A percentile compares a stretch with the other conserved stretches of the same genome.
Conservation (phyloP, 1,140 invertebrate species). For the Bombus terrestris region DNA sequence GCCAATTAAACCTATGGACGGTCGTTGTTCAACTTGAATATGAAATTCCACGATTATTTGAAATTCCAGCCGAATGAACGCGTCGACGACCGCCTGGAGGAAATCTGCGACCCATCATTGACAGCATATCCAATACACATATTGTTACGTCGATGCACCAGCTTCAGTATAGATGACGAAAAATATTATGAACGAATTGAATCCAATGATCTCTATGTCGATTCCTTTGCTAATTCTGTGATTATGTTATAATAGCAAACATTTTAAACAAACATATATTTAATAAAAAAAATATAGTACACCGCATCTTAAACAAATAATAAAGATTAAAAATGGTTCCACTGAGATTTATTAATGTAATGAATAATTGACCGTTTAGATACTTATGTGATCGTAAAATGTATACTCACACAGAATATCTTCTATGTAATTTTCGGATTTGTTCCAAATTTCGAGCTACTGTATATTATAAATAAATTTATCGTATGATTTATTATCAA, state of each 20-base stretch:
- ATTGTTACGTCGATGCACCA: not conserved
- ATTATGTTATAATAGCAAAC: not conserved
- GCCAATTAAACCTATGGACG: slow-evolving; percentile 69
- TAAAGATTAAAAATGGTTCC: too few species aligned
- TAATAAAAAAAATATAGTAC: too few species aligned
- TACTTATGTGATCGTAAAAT: not conserved
- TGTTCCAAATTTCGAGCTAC: not conserved
- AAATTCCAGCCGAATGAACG: slow-evolving; percentile 44
- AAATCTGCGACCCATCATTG: not conserved
- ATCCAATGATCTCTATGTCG: not conserved
- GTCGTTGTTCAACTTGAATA: slow-evolving; percentile 66
- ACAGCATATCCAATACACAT: not conserved
- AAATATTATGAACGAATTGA: not conserved
- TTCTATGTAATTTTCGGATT: not conserved
- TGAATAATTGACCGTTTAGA: too few species aligned
- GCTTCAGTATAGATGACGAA: not conserved
- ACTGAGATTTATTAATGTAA: too few species aligned
- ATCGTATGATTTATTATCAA: not conserved
- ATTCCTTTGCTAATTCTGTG: not conserved
- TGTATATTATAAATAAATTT: not conserved
- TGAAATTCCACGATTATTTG: slow-evolving; percentile 61
- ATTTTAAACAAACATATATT: not conserved
- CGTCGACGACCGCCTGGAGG: not conserved
- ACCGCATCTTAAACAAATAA: too few species aligned
- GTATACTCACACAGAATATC: not conserved